phyloP scores from a whole-genome alignment of 2,888 invertebrate genomes.

The Agrenia bidenticulata region DNA sequence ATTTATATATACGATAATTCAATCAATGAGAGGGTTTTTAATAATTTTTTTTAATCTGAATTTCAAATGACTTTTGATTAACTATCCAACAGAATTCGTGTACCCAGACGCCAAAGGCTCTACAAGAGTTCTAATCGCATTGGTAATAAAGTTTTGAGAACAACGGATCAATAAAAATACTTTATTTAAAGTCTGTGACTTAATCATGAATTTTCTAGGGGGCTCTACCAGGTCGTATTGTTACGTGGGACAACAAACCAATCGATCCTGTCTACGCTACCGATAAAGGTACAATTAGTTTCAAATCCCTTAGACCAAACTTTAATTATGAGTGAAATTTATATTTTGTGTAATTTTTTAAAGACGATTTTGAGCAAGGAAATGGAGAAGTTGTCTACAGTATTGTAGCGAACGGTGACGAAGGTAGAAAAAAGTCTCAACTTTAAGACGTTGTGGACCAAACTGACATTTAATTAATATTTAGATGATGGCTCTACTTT shows the following conservation, averaged over 20 bases:
- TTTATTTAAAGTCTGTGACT: too few species aligned
- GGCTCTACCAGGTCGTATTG: neutral
- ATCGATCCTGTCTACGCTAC: neutral
- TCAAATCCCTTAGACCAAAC: too few species aligned
- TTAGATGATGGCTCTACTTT: neutral
- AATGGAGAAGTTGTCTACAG: neutral
- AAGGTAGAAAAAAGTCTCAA: neutral
- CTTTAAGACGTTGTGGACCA: too few species aligned
- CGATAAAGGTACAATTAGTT: neutral
- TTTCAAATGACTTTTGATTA: neutral
- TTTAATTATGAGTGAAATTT: neutral
- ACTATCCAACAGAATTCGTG: slow-evolving; percentile 16
- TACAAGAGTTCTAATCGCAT: neutral
- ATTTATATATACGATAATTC: too few species aligned
- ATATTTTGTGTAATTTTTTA: too few species aligned
- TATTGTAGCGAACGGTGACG: neutral
- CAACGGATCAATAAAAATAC: too few species aligned
- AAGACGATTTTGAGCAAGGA: neutral
- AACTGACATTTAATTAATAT: too few species aligned
- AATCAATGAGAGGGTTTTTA: too few species aligned
- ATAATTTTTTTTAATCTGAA: too few species aligned
- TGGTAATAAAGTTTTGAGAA: slow-evolving; percentile 4
- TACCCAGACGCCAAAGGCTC: slow-evolving; percentile 10
- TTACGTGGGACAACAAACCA: neutral
- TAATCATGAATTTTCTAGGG: too few species aligned